Base-by-base conservation (phyloP, 2,888 invertebrate species). In the Nemotelus pantherinus region DNA sequence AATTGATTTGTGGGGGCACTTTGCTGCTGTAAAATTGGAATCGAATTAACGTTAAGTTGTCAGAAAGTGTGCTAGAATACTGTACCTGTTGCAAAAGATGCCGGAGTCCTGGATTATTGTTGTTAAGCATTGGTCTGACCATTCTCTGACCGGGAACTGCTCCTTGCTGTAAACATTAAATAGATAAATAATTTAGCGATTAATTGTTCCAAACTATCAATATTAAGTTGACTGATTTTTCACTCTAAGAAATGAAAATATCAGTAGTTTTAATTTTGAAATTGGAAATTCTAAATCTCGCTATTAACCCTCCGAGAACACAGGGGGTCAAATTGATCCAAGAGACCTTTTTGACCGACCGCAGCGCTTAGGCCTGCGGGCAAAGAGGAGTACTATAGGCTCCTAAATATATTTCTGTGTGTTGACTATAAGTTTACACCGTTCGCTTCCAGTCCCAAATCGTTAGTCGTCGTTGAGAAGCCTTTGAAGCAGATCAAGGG, bases 91-190 rank as follows among this genome's bases (percentile, higher is more conserved):
- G 95, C 77, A 95, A 86, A 60, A 95, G 88, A 86, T 95, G 94
- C 10, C 94, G 87, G 9, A 95, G 88, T 0, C 95, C 95, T 0
- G 95, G 93, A 89, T 94, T 95, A 89, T 94, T 95, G 83, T 93
- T 92, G 25, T 92, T 89, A 86, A 92, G 90, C 64, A 89, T 89
- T n/a, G 94, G 94, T 39, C 94, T 89, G 89, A 94, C 92, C 88
- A 92, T 90, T 83, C 93, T 88, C 82, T 93, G 93, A 57, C 90
- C 88, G 78, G 87, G 88, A 77, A 76, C 76, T 57, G 74, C 74
- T 7, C 74, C 77, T 65, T 77, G 77, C 67, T 78, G 76, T 74
- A 76, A 55, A 25, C 3, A 41, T 65, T 25, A 25, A 25, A 25
- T 25, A 25, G 25, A 25, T 25, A 25, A 25, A 25, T 53, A 53